Conservation (phyloP, 2,113 vertebrate species). For the Pedetes capensis region DNA sequence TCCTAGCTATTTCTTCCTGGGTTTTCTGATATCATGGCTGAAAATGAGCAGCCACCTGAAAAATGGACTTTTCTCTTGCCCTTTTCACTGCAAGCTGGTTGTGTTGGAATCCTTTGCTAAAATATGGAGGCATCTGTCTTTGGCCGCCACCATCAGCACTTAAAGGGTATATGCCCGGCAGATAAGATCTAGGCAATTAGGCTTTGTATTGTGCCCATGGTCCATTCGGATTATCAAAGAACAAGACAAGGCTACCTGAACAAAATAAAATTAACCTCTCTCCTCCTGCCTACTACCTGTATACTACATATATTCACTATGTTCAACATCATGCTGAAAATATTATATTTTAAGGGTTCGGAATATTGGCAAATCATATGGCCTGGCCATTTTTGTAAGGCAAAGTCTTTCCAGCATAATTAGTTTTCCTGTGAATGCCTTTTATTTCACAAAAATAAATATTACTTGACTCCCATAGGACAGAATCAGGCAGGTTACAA, state of each 20-base stretch:
- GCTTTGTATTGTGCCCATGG: not conserved
- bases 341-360: not conserved
- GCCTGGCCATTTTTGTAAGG: not conserved
- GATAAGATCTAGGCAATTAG: not conserved
- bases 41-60: not conserved
- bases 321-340: not conserved
- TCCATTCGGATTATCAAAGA: not conserved
- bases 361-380: not conserved
- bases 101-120: not conserved
- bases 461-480: not conserved
- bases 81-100: not conserved
- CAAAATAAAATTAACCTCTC: not conserved
- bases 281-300: not conserved
- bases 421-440: not conserved
- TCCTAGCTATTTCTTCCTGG: not conserved
- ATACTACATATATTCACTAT: no score
- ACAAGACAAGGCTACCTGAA: not conserved
- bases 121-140: not conserved
- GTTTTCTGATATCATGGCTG: not conserved
- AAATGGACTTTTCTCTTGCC: not conserved
- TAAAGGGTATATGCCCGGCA: not conserved
- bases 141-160: not conserved
- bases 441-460: not conserved
- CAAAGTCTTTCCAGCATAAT: not conserved
- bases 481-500: not conserved